A percentile compares a stretch with the other conserved stretches of the same genome.
phyloP scores from a whole-genome alignment of 2,113 vertebrate species.

The Nothoprocta perdicaria region DNA sequence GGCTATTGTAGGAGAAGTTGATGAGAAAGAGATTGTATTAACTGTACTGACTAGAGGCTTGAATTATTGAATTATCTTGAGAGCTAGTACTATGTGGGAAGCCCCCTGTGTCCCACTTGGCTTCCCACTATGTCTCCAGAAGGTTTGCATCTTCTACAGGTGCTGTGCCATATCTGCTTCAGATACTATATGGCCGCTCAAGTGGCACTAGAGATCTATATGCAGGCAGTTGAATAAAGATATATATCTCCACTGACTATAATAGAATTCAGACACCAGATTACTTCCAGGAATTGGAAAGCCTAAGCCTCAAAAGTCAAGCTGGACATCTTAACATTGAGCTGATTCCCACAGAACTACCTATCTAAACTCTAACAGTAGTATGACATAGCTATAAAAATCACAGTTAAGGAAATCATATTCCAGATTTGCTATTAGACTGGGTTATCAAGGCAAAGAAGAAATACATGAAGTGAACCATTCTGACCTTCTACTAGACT shows the following conservation, averaged over 20 bases:
- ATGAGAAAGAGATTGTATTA: background rate
- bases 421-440: background rate
- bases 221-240: background rate
- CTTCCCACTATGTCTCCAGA: background rate
- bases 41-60: background rate
- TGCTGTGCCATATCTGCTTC: background rate
- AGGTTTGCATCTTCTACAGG: background rate
- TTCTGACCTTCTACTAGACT: background rate
- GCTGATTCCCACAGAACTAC: background rate
- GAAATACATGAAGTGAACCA: background rate
- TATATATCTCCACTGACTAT: too few species aligned
- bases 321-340: background rate
- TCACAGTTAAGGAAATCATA: background rate
- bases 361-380: background rate
- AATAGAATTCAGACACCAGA: too few species aligned
- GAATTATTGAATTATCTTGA: background rate
- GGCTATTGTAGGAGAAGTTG: background rate
- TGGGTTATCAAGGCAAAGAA: background rate
- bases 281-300: too few species aligned
- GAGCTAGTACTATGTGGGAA: background rate
- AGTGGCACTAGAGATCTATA: background rate
- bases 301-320: background rate
- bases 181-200: background rate
- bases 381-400: background rate
- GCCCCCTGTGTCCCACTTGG: rapidly evolving